Evolutionary conservation across 2,797 vertebrate genomes (phyloP).

Genomic region (Channallabes apus): DNA sequence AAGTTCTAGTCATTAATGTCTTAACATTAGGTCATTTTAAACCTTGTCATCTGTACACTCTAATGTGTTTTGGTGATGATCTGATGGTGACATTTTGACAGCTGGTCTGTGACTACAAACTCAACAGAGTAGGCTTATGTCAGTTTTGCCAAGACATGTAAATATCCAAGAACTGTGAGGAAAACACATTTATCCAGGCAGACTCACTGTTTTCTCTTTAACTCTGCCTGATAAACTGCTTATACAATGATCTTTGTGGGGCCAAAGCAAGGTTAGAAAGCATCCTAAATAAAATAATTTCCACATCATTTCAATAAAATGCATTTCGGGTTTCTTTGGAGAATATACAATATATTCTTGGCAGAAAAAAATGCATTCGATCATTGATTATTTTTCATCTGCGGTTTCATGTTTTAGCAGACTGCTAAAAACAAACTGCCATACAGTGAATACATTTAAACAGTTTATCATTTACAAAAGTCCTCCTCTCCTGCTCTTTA

Average conservation of each 20-base stretch:
- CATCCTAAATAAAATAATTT: not conserved
- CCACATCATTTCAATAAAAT: not conserved
- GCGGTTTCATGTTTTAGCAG: not conserved
- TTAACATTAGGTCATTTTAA: not conserved
- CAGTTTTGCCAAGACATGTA: not conserved
- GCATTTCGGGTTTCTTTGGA: not conserved
- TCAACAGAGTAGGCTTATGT: not conserved
- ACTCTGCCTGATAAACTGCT: not conserved
- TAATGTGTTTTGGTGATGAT: not conserved
- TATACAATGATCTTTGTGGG: not conserved
- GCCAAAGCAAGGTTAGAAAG: not conserved
- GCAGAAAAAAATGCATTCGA: not conserved
- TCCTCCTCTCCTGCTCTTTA: not conserved
- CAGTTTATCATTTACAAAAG: not conserved
- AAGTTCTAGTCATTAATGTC: not conserved
- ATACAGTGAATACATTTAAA: not conserved
- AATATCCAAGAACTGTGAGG: slow-evolving; percentile 1
- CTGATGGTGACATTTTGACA: not conserved
- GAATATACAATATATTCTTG: not conserved
- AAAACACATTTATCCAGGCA: not conserved
- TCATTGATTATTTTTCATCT: not conserved
- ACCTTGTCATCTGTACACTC: not conserved
- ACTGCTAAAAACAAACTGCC: not conserved
- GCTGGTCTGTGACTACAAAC: not conserved
- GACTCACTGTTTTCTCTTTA: not conserved